Evolutionary conservation across 2,797 vertebrate genomes (phyloP).

Genomic region (Pelodytes ibericus): DNA sequence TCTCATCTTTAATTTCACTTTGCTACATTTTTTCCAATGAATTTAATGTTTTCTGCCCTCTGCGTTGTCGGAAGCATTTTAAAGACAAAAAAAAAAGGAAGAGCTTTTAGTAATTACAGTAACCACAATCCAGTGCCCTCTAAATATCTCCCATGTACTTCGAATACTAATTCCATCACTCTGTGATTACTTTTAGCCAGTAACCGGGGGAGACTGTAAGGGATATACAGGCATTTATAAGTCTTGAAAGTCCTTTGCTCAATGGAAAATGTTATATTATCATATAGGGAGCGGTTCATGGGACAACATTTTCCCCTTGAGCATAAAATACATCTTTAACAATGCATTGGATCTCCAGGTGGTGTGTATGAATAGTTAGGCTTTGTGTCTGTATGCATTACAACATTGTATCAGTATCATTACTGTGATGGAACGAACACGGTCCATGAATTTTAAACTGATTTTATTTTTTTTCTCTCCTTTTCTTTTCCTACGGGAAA

Average conservation of each 20-base stretch:
- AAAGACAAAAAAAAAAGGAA: constrained; percentile 23
- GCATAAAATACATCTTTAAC: constrained; percentile 33
- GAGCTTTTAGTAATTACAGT: constrained; percentile 26
- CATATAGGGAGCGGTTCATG: constrained; percentile 1
- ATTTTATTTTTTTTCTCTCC: constrained; percentile 21
- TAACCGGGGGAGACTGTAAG: background rate
- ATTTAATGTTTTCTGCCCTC: constrained; percentile 40
- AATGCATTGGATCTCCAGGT: constrained; percentile 46
- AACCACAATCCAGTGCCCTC: constrained; percentile 28
- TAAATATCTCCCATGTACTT: constrained; percentile 27
- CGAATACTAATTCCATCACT: constrained; percentile 8
- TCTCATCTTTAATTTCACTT: constrained; percentile 45
- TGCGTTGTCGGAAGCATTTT: constrained; percentile 31
- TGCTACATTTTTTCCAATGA: constrained; percentile 34
- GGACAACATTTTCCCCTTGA: background rate
- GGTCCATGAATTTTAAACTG: constrained; percentile 40
- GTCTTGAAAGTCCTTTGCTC: background rate
- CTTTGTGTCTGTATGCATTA: constrained; percentile 18
- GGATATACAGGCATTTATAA: background rate
- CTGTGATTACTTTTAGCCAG: constrained; percentile 15
- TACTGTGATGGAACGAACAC: constrained; percentile 23
- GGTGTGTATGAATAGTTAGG: background rate
- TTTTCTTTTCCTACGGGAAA: constrained; percentile 6
- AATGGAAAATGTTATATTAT: constrained; percentile 5
- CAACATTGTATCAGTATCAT: constrained; percentile 34